Evolutionary conservation across 1,140 invertebrate genomes (phyloP), one percentile per base, ranked within the genome.

Genomic region (Polypedilum vanderplanki): DNA sequence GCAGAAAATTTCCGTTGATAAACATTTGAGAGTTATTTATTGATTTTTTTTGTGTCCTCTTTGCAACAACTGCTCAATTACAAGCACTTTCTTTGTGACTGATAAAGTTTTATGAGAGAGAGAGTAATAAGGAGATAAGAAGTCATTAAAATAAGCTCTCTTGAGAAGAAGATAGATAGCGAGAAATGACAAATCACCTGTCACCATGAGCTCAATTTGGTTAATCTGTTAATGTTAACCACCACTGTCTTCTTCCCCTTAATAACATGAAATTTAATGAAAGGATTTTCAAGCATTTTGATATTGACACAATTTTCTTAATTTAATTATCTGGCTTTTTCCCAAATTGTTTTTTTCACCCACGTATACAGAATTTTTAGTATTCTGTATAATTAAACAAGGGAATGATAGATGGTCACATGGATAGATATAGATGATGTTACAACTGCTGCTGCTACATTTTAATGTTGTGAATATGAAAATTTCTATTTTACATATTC

Each of bases 291-390:
- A 8, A 67, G 65, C 65, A 67, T 67, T 67, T 67, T 67, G n/a
- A 67, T 67, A 67, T 67, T 67, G 65, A 67, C 65, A 67, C 65
- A 67, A 67, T 67, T 67, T 67, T n/a, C 65, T 10, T 67, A 67
- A 67, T 67, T 67, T 67, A 67, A 67, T 67, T 67, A 67, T 67
- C 65, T 67, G 65, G 65, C 18, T 67, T 18, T 20, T 8, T 67
- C 18, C 7, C 17, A 67, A 67, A 67, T 67, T 67, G 65, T 20
- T 18, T 20, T 33, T 33, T 67, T 20, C n/a, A 67, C 65, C 65
- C 65, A 17, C 65, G n/a, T n/a, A n/a, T n/a, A 8, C 65, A 46
- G 15, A 33, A n/a, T 41, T 10, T 41, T 41, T 7, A 10, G 41
- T 46, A 12, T 46, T 46, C 41, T 20, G 65, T 67, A 67, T 67